These are phyloP conservation scores for Drosophila tsacasi DNA, from an alignment of 1,140 invertebrate species.

Conservation along the genomic window DNA sequence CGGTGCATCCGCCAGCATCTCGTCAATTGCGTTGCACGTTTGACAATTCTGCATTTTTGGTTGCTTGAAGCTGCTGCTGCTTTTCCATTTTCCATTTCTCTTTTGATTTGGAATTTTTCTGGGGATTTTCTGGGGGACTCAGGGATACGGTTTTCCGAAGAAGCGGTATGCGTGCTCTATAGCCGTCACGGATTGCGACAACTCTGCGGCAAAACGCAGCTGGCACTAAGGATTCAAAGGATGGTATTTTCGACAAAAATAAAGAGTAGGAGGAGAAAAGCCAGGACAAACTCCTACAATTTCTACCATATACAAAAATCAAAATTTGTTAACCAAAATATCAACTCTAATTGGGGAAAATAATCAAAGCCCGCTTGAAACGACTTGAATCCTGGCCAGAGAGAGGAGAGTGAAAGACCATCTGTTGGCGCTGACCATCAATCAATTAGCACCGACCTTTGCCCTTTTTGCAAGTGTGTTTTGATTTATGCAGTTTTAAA, in stretches of 20 bases:
- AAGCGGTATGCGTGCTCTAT: slow-evolving; percentile 12
- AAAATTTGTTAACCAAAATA: too few relatives aligned
- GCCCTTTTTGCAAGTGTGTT: slow-evolving; percentile 35
- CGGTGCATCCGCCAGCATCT: slow-evolving; percentile 24
- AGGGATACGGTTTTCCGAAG: slow-evolving; percentile 5
- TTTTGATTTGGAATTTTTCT: slow-evolving; percentile 2
- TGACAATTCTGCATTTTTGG: slow-evolving; percentile 74
- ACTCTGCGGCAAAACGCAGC: slow-evolving; percentile 16
- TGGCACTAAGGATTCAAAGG: neutral
- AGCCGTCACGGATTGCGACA: neutral
- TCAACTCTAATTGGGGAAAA: neutral
- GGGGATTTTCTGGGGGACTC: neutral
- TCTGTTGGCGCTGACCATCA: slow-evolving; percentile 30
- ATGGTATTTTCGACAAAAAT: neutral
- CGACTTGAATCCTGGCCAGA: neutral
- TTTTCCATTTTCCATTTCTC: slow-evolving; percentile 25
- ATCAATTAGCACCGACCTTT: slow-evolving; percentile 43
- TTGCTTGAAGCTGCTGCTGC: slow-evolving; percentile 31
- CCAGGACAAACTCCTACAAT: neutral
- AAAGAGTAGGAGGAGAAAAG: neutral
- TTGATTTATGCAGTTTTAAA: slow-evolving; percentile 79
- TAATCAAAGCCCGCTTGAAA: neutral
- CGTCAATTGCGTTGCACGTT: slow-evolving; percentile 67
- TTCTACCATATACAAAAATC: neutral
- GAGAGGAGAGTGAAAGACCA: neutral